Conservation (phyloP, 2,888 invertebrate species). For the Limnephilus marmoratus region DNA sequence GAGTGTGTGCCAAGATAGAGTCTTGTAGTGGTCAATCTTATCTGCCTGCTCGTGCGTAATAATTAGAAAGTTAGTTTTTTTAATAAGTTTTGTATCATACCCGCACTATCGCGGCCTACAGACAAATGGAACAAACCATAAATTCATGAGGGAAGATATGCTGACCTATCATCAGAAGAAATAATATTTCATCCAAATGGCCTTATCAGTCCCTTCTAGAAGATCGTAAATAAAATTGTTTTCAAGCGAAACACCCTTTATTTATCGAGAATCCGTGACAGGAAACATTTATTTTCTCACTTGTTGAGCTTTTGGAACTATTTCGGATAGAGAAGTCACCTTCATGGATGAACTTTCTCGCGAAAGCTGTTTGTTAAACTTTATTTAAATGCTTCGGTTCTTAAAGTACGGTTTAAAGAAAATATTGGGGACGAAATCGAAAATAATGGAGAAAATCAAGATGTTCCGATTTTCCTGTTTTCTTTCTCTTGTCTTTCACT, state of each 20-base stretch:
- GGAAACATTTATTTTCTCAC: neutral
- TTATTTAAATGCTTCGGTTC: no score
- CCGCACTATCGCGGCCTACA: neutral
- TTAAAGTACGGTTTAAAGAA: neutral
- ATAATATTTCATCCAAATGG: neutral
- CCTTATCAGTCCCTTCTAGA: neutral
- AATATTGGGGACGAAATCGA: no score
- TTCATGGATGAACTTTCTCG: neutral
- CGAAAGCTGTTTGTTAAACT: neutral
- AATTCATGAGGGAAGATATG: neutral
- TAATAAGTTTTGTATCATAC: no score
- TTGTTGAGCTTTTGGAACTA: neutral
- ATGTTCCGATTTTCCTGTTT: no score
- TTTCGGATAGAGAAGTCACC: no score
- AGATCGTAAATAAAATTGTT: neutral
- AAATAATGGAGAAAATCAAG: no score
- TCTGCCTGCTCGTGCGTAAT: no score
- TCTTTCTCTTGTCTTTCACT: no score
- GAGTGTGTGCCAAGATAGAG: no score
- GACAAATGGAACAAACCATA: neutral
- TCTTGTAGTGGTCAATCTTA: no score
- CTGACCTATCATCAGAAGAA: neutral
- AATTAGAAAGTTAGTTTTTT: no score
- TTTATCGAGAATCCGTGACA: neutral
- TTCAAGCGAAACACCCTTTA: neutral